A percentile compares a stretch with the other conserved stretches of the same genome.
Evolutionary conservation across 2,113 vertebrate species (phyloP).

Genomic region (Passer domesticus): DNA sequence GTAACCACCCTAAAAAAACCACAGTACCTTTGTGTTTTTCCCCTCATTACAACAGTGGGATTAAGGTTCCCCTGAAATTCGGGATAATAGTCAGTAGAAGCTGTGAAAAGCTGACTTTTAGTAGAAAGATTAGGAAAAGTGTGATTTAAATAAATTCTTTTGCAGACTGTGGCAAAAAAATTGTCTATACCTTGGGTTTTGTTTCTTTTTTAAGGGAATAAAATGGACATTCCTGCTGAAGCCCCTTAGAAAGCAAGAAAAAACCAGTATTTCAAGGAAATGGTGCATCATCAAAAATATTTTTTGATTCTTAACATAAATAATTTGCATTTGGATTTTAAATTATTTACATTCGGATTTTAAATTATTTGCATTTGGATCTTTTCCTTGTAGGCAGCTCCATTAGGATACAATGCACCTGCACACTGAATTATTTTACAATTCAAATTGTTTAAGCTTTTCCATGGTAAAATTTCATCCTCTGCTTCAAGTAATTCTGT

Average conservation of each 20-base stretch:
- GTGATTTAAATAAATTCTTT: background rate
- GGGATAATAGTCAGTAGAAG: background rate
- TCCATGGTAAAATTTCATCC: background rate
- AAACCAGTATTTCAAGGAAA: background rate
- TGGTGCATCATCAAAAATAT: background rate
- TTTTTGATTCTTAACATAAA: background rate
- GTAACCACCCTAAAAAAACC: background rate
- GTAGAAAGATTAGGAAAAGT: background rate
- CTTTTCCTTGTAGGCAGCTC: background rate
- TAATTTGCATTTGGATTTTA: background rate
- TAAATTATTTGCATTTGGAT: background rate
- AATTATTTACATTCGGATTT: background rate
- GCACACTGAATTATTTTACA: background rate
- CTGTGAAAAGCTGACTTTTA: background rate
- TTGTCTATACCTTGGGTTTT: background rate
- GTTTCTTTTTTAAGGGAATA: background rate
- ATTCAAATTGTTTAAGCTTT: background rate
- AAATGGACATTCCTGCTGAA: background rate
- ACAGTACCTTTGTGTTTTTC: background rate
- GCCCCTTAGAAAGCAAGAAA: background rate
- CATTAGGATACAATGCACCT: background rate
- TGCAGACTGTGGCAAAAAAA: fast-evolving
- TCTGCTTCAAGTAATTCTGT: background rate
- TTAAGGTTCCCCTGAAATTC: background rate
- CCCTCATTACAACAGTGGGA: background rate